Base-by-base conservation (phyloP, 2,797 vertebrate species). In the Margarornis squamiger region DNA sequence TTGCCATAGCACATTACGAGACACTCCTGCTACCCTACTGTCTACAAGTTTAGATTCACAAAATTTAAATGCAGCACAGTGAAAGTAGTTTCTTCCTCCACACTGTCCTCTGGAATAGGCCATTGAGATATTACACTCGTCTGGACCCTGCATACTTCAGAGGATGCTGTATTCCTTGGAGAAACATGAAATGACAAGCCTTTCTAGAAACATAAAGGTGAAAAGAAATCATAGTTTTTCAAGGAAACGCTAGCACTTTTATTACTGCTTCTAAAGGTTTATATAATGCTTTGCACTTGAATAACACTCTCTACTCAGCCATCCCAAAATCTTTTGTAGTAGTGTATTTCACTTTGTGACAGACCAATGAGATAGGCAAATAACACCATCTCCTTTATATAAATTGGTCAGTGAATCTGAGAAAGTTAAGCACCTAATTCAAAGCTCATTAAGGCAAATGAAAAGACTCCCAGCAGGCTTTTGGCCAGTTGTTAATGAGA, bases 351-450 rank as follows among this genome's bases (percentile, higher is more conserved):
- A 93, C 38, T 72, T 30, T 63, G 66, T 91, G 91, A 92, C 95
- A 96, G 79, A 32, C 62, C 39, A 62, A 65, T 3, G 34, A 94
- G 73, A 73, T 12, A 73, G 90, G 80, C 91, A 94, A 90, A 82
- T 92, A 96, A 65, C 88, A 92, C 73, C 46, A 90, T 81, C 85
- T 94, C 90, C 88, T 88, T 78, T 94, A 73, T 67, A 78, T 73
- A 93, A 94, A 96, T 94, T 95, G 81, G 87, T 65, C 95, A 63
- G 92, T 55, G 82, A 95, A 73, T 86, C 66, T 92, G 91, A 75
- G 85, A 90, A 92, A 96, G 95, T 92, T 94, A 95, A 96, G 94
- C 59, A 87, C 84, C 72, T 95, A 95, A 94, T 97, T 95, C 93
- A 91, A 93, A 95, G 86, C 54, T 93, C 90, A 95, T 95, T 91